Base-by-base conservation (phyloP, 2,888 invertebrate species). In the Synanthedon andrenaeformis region DNA sequence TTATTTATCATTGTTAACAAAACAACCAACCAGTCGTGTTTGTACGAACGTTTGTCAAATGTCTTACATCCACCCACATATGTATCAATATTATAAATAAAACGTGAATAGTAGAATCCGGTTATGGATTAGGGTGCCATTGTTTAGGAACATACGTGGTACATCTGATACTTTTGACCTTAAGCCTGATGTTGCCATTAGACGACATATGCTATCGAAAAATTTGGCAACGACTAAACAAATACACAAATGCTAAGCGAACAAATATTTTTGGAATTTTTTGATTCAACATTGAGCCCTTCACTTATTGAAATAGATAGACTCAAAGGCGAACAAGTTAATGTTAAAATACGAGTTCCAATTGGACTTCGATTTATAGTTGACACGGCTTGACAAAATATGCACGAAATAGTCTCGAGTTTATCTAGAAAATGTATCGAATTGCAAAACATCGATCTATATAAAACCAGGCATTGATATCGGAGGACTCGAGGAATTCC, bases 1-100 rank as follows among this genome's bases (percentile, higher is more conserved):
- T 49, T 52, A 56, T 59, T 51, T 49, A 56, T 59, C 57, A 58
- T 55, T 57, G 59, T 56, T 57, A 52, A 54, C 51, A 49, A 41
- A 35, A 53, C 54, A 52, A 54, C 48, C 57, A 50, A 35, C 35
- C 52, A 49, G 19, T 55, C 53, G 49, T 55, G 55, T 54, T 56
- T 42, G 54, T 49, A 56, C 52, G 54, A 57, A 58, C 54, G 58
- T 54, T 42, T 11, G 4, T 19, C 41, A 49, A 42, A 52, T 51
- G 49, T 23, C 51, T 45, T 5, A 35, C 35, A 45, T 45, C 45
- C 45, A 45, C 45, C 45, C 45, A 45, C 45, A 45, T 45, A 45
- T 45, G 14, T 45, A 45, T 45, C 45, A 13, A 45, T 45, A 45
- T 45, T 13, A n/a, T 10, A 45, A 13, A 45, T 35, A 35, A 35